phyloP scores from a whole-genome alignment of 2,888 invertebrate genomes.

The Polyommatus iphigenia region DNA sequence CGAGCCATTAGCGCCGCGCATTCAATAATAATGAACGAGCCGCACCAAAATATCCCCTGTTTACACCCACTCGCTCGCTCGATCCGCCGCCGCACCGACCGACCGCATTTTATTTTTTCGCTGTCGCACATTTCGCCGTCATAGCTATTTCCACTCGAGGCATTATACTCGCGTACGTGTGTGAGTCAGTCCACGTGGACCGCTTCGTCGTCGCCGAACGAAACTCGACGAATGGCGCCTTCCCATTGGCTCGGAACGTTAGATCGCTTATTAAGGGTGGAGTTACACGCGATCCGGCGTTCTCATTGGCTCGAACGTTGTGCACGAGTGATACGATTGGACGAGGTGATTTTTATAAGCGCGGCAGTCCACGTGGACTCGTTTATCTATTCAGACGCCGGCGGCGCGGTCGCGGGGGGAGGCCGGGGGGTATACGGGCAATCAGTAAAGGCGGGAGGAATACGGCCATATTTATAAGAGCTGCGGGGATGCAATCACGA shows the following conservation, averaged over 20 bases:
- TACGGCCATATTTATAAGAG: constrained; percentile 82
- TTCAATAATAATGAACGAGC: constrained; percentile 80
- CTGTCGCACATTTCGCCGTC: constrained; percentile 81
- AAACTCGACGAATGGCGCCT: constrained; percentile 57
- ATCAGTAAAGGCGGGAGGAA: constrained; percentile 82
- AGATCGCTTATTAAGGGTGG: constrained; percentile 81
- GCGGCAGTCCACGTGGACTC: constrained; percentile 79
- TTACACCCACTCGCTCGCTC: constrained; percentile 76
- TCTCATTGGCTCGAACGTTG: constrained; percentile 55
- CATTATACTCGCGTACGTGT: constrained; percentile 73
- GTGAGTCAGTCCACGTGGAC: constrained; percentile 78
- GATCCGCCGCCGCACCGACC: constrained; percentile 68
- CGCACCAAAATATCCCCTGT: constrained; percentile 79
- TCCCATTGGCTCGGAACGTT: constrained; percentile 58
- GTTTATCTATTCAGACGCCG: constrained; percentile 82
- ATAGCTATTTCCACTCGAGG: constrained; percentile 81
- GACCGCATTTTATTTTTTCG: constrained; percentile 81
- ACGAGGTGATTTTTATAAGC: constrained; percentile 77
- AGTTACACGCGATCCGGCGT: constrained; percentile 69
- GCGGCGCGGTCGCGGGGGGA: constrained; percentile 80
- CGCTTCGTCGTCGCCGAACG: constrained; percentile 71
- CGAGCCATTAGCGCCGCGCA: constrained; percentile 74
- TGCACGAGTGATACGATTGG: constrained; percentile 59
- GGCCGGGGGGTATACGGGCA: constrained; percentile 81
- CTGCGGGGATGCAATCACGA: constrained; percentile 82